Evolutionary conservation across 92 coral and sea anemone genomes (phyloP).

Genomic region (Zoanthus solanderi): DNA sequence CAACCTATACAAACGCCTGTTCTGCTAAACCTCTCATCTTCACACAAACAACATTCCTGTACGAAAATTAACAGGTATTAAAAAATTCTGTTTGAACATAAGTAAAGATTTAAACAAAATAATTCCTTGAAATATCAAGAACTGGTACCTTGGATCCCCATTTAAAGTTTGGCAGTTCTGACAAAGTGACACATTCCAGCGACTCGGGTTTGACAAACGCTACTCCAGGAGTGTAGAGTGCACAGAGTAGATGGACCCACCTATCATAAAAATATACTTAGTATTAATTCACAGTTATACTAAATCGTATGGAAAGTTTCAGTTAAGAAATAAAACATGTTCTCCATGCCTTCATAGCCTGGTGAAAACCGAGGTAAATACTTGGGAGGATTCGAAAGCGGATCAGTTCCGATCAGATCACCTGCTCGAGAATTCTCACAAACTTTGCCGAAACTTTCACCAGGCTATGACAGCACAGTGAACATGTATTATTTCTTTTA

Average conservation of each 20-base stretch:
- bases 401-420: too few relatives aligned
- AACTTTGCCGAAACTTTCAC: too few relatives aligned
- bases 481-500: too few relatives aligned
- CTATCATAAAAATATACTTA: conserved; percentile 37
- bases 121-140: not conserved
- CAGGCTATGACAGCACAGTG: too few relatives aligned
- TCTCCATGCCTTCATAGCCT: too few relatives aligned
- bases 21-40: conserved; percentile 88
- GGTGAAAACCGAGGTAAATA: too few relatives aligned
- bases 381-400: too few relatives aligned
- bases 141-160: conserved; percentile 93
- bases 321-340: too few relatives aligned
- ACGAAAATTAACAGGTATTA: not conserved
- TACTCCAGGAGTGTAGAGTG: conserved; percentile 97
- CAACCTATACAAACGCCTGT: conserved; percentile 96
- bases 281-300: not conserved
- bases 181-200: conserved; percentile 88
- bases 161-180: conserved; percentile 89
- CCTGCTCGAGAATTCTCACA: too few relatives aligned
- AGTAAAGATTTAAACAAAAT: not conserved
- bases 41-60: conserved; percentile 96
- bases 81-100: not conserved
- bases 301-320: not conserved
- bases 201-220: conserved; percentile 96
- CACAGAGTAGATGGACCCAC: conserved; percentile 98